Evolutionary conservation across 1,140 invertebrate species (phyloP).

Genomic region (Cotesia chilonis): DNA sequence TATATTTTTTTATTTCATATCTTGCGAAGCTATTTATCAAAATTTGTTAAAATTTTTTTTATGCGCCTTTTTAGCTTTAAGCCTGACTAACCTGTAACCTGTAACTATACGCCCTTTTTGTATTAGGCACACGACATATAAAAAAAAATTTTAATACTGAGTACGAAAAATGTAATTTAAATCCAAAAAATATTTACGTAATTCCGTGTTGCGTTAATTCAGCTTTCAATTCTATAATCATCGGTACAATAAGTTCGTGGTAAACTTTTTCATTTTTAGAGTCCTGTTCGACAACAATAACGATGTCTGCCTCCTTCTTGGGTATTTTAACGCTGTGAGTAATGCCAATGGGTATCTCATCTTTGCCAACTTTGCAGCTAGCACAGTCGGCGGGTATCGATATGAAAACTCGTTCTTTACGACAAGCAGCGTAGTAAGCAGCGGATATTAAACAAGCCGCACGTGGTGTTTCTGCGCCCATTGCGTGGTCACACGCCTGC

Average conservation of each 20-base stretch:
- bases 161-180: too few relatives aligned
- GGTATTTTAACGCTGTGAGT: slow-evolving; percentile 74
- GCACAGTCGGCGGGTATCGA: slow-evolving; percentile 69
- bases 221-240: slow-evolving; percentile 60
- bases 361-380: slow-evolving; percentile 69
- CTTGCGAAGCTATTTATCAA: too few relatives aligned
- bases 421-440: slow-evolving; percentile 70
- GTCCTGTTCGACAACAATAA: slow-evolving; percentile 75
- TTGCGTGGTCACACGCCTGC: slow-evolving; percentile 73
- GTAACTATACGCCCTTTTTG: too few relatives aligned
- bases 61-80: too few relatives aligned
- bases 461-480: slow-evolving; percentile 58
- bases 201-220: slow-evolving; percentile 69
- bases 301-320: slow-evolving; percentile 76
- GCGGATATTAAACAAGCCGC: slow-evolving; percentile 69
- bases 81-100: too few relatives aligned
- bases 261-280: slow-evolving; percentile 62
- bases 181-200: slow-evolving; percentile 59
- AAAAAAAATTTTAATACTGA: too few relatives aligned
- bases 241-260: slow-evolving; percentile 61
- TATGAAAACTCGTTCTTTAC: slow-evolving; percentile 64
- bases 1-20: too few relatives aligned
- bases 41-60: too few relatives aligned
- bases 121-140: too few relatives aligned
- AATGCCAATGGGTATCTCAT: slow-evolving; percentile 67